These are phyloP conservation scores for Arge pagana DNA, from an alignment of 2,888 invertebrate species.

Conservation along the genomic window DNA sequence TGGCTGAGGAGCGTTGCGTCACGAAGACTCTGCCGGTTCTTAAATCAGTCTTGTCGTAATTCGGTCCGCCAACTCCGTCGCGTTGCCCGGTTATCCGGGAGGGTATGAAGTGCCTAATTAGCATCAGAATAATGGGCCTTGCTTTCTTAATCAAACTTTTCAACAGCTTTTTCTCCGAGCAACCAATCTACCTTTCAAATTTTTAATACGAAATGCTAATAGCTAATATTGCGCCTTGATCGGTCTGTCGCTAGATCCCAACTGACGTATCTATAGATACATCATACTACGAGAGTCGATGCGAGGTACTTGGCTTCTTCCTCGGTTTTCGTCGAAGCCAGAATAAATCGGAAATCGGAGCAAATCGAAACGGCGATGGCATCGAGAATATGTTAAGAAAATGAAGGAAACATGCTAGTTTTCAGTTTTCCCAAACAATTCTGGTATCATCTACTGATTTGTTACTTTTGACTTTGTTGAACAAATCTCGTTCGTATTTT, in stretches of 20 bases:
- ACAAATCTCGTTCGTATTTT: too few relatives aligned
- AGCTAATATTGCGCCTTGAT: conserved; percentile 45
- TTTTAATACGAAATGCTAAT: conserved; percentile 52
- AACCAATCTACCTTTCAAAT: conserved; percentile 31
- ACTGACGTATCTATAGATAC: too few relatives aligned
- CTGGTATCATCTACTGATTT: too few relatives aligned
- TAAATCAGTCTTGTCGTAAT: conserved; percentile 46
- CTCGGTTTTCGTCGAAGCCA: not conserved
- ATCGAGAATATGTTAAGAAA: too few relatives aligned
- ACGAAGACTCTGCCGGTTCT: not conserved
- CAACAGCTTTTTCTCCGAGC: conserved; percentile 50
- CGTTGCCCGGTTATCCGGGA: conserved; percentile 31
- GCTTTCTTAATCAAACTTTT: conserved; percentile 58
- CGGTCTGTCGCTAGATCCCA: too few relatives aligned
- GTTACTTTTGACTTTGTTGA: too few relatives aligned
- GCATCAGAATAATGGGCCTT: conserved; percentile 55
- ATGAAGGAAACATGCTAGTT: too few relatives aligned
- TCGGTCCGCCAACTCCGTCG: too few relatives aligned
- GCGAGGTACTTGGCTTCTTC: not conserved
- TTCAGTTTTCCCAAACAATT: too few relatives aligned
- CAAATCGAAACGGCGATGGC: conserved; percentile 3
- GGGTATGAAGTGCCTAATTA: conserved; percentile 50
- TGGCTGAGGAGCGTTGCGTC: not conserved
- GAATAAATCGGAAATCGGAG: not conserved
- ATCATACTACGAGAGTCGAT: too few relatives aligned